These are phyloP conservation scores for Disparrhopalites patrizii DNA, from an alignment of 2,888 invertebrate genomes.

Conservation along the genomic window DNA sequence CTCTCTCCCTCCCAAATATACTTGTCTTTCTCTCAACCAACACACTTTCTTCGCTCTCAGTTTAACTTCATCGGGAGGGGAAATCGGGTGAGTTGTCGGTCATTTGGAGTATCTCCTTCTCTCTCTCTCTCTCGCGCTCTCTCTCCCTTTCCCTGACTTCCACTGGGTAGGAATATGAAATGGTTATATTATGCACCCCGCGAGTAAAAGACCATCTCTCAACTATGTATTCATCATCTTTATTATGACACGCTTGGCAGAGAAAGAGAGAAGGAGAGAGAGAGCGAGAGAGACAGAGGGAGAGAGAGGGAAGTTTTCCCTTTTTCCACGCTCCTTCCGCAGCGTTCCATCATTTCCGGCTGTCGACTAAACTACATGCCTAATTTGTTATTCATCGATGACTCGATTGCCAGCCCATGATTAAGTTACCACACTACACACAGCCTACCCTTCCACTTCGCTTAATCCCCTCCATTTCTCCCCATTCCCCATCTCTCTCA, in stretches of 20 bases:
- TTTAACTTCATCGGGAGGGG: constrained; percentile 12
- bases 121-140: too few relatives aligned
- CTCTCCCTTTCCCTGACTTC: too few relatives aligned
- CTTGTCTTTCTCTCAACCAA: too few relatives aligned
- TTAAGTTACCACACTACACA: constrained; percentile 33
- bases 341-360: constrained; percentile 37
- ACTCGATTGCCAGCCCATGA: constrained; percentile 32
- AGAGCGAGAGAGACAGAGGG: too few relatives aligned
- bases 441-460: constrained; percentile 29
- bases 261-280: constrained; percentile 21
- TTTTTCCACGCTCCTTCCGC: constrained; percentile 5
- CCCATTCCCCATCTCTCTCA: too few relatives aligned
- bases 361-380: constrained; percentile 34
- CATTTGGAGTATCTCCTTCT: constrained; percentile 23
- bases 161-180: constrained; percentile 24
- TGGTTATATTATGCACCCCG: constrained; percentile 46
- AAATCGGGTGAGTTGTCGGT: constrained; percentile 31
- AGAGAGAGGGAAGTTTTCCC: constrained; percentile 21
- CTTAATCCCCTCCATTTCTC: constrained; percentile 14
- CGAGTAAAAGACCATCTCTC: constrained; percentile 29
- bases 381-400: constrained; percentile 48
- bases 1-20: too few relatives aligned
- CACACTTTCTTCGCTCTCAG: too few relatives aligned
- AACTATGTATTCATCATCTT: constrained; percentile 45
- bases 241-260: constrained; percentile 39